Conservation (phyloP, 2,797 vertebrate species). For the Eurystomus glaucurus region DNA sequence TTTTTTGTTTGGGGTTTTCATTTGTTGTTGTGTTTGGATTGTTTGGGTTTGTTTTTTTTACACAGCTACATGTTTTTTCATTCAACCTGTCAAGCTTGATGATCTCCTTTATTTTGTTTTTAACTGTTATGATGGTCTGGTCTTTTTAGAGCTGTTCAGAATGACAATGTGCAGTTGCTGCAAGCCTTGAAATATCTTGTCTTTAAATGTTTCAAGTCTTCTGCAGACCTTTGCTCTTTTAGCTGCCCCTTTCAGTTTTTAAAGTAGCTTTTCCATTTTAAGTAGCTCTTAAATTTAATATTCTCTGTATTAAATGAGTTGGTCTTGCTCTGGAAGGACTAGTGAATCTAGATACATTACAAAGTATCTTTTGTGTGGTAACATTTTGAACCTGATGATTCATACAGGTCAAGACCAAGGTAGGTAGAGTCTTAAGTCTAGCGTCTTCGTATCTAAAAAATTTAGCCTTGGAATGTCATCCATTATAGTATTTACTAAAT, state of each 20-base stretch:
- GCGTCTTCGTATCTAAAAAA: not conserved
- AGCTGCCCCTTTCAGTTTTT: not conserved
- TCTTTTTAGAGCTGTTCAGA: not conserved
- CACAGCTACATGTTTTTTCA: not conserved
- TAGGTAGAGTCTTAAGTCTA: not conserved
- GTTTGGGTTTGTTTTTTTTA: not conserved
- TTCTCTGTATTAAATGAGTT: not conserved
- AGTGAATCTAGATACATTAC: not conserved
- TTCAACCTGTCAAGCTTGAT: not conserved
- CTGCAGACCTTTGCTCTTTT: not conserved
- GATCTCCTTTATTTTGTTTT: not conserved
- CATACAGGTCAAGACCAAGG: not conserved
- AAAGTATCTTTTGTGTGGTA: not conserved
- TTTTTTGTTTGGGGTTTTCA: not conserved
- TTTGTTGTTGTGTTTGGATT: not conserved
- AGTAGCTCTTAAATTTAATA: not conserved
- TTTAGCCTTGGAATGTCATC: not conserved
- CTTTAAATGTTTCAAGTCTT: not conserved
- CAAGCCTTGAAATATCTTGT: not conserved
- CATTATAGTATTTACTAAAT: not conserved
- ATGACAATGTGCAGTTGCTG: not conserved
- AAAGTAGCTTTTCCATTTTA: not conserved
- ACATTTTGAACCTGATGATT: not conserved
- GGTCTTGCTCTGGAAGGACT: not conserved
- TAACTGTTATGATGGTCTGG: not conserved